Base-by-base conservation (phyloP, 2,113 vertebrate genomes). In the Dasypus novemcinctus region DNA sequence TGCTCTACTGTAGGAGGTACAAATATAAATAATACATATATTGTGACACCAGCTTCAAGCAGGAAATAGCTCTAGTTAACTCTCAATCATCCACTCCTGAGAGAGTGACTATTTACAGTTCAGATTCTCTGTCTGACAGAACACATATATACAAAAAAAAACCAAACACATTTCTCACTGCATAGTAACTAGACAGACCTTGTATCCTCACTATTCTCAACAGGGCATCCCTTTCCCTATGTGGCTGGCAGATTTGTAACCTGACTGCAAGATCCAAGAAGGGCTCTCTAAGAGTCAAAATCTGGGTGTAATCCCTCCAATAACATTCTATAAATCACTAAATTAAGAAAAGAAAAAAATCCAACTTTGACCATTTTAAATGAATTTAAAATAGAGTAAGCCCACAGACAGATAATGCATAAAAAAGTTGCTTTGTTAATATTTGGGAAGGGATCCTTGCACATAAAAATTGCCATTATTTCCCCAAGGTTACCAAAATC, bases 21-120 rank as follows among this genome's bases (percentile, higher is more conserved):
- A 95, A 89, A 93, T 94, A 95, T 84, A 96, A 94, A 95, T 91
- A 96, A 94, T 43, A 68, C 94, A 75, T 93, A 93, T 54, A 95
- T 38, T 87, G 76, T 92, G n/a, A 75, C 31, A 90, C 15, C 27
- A 80, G n/a, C 83, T 95, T 71, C 84, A 81, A 95, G 85, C 25
- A 94, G 25, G 20, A 5, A 84, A 10, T 25, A 97, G 12, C 41
- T 72, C 76, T 71, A 68, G 27, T 88, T 66, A 49, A 41, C 92
- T 95, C 91, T 94, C 18, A 93, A 69, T 57, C 21, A 83, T 85
- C 88, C 49, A 85, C 13, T 96, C 72, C 38, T 83, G n/a, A 7
- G 18, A 96, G 20, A 7, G 61, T 20, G 18, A 80, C 41, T 41
- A 87, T 59, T 83, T 72, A 57, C 33, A 87, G 66, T 41, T 46